Evolutionary conservation across 2,113 vertebrate species (phyloP).

Genomic region (Caranx melampygus): DNA sequence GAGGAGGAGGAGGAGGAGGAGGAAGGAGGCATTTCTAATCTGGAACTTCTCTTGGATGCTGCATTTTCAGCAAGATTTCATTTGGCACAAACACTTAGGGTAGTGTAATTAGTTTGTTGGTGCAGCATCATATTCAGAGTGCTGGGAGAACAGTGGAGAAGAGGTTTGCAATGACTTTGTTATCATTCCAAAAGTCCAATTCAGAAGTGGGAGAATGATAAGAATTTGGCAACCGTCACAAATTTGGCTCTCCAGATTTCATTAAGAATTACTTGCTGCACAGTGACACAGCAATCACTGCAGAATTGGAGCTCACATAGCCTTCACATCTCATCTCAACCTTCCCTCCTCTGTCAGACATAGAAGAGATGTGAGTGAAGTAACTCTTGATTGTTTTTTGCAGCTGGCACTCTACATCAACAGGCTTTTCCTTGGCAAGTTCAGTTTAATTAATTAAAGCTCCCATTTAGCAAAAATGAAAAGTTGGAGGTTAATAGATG

Average conservation of each 20-base stretch:
- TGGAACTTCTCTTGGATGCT: conserved; percentile 26
- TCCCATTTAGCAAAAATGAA: conserved; percentile 53
- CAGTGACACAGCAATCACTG: conserved; percentile 6
- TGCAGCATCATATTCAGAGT: conserved; percentile 20
- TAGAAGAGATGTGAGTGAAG: conserved; percentile 26
- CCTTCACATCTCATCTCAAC: conserved; percentile 39
- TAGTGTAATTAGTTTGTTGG: conserved; percentile 54
- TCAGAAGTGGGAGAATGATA: neutral
- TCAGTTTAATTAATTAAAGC: conserved; percentile 51
- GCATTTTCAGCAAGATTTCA: conserved; percentile 40
- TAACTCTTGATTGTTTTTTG: conserved; percentile 18
- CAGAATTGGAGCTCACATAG: neutral
- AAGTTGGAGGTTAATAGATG: conserved; percentile 37
- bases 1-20: neutral
- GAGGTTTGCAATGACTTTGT: conserved; percentile 8
- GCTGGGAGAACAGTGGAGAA: neutral
- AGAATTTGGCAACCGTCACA: neutral
- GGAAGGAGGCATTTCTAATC: conserved; percentile 38
- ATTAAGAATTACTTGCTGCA: conserved; percentile 35
- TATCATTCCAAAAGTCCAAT: conserved; percentile 27
- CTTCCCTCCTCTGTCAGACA: conserved; percentile 7
- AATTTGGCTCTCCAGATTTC: conserved; percentile 19
- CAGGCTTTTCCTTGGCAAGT: conserved; percentile 27
- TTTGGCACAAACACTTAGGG: conserved; percentile 44
- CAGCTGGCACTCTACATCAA: conserved; percentile 35